phyloP scores from a whole-genome alignment of 2,113 vertebrate genomes.

The Baryphthengus martii region DNA sequence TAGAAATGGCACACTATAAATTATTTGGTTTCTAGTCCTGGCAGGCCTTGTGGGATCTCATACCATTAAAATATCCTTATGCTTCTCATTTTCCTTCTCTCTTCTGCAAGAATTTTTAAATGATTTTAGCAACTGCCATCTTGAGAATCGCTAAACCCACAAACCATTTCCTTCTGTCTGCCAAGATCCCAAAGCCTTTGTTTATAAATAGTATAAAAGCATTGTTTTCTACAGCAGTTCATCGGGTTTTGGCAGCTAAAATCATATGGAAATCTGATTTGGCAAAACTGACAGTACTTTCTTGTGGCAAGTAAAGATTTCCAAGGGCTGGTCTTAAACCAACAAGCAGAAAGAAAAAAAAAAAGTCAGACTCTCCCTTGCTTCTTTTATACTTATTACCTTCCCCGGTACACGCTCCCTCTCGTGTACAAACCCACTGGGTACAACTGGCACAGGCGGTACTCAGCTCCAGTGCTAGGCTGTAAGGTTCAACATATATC shows the following conservation, averaged over 20 bases:
- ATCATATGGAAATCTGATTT: background rate
- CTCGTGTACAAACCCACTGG: fast-evolving
- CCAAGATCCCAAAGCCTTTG: background rate
- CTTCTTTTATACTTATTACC: background rate
- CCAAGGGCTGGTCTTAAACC: background rate
- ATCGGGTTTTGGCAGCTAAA: background rate
- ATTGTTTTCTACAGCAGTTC: constrained; percentile 6
- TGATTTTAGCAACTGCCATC: background rate
- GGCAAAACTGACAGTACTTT: background rate
- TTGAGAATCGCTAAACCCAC: background rate
- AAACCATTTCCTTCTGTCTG: background rate
- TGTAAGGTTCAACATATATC: background rate
- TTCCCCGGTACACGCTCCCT: fast-evolving
- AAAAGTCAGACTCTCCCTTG: background rate
- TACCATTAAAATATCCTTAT: background rate
- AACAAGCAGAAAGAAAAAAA: background rate
- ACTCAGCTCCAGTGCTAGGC: background rate
- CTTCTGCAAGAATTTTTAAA: background rate
- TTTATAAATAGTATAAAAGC: background rate
- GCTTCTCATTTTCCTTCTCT: background rate
- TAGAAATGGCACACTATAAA: background rate
- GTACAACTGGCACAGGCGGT: background rate
- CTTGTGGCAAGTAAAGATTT: background rate
- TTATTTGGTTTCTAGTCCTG: background rate
- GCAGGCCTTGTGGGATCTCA: background rate